Evolutionary conservation across 2,113 vertebrate genomes (phyloP).

Genomic region (Puma concolor): DNA sequence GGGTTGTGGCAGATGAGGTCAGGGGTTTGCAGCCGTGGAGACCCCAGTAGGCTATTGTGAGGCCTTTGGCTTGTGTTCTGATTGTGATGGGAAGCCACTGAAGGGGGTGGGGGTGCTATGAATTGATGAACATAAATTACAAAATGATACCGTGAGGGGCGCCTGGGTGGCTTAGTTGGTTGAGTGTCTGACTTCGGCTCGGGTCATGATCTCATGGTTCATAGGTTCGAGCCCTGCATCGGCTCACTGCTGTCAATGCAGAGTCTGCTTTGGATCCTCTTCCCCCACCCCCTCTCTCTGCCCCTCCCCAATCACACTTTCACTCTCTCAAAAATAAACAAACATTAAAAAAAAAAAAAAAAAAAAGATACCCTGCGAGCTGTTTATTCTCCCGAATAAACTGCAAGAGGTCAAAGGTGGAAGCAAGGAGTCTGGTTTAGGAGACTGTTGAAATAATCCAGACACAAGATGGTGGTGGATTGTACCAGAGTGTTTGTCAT

Average conservation of each 20-base stretch:
- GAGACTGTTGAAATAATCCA: background rate
- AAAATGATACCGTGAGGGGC: background rate
- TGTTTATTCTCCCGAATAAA: background rate
- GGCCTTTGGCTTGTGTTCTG: background rate
- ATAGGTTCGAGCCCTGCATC: too few relatives aligned
- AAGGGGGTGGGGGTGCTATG: background rate
- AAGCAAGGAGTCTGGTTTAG: background rate
- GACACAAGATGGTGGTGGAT: background rate
- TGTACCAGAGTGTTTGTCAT: background rate
- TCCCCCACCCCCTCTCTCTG: too few relatives aligned
- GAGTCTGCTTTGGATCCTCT: too few relatives aligned
- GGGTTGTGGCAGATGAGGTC: background rate
- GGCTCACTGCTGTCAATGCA: too few relatives aligned
- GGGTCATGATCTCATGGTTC: too few relatives aligned
- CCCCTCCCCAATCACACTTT: too few relatives aligned
- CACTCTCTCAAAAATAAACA: too few relatives aligned
- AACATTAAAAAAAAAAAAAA: too few relatives aligned
- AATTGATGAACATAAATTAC: background rate
- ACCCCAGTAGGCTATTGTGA: background rate
- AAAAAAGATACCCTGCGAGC: background rate
- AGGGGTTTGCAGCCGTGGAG: background rate
- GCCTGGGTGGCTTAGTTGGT: too few relatives aligned
- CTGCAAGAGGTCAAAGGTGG: background rate
- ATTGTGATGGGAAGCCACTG: background rate
- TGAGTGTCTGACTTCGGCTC: too few relatives aligned